A percentile compares a stretch with the other conserved stretches of the same genome.
Evolutionary conservation across 2,797 vertebrate species (phyloP).

Genomic region (Leuciscus waleckii): DNA sequence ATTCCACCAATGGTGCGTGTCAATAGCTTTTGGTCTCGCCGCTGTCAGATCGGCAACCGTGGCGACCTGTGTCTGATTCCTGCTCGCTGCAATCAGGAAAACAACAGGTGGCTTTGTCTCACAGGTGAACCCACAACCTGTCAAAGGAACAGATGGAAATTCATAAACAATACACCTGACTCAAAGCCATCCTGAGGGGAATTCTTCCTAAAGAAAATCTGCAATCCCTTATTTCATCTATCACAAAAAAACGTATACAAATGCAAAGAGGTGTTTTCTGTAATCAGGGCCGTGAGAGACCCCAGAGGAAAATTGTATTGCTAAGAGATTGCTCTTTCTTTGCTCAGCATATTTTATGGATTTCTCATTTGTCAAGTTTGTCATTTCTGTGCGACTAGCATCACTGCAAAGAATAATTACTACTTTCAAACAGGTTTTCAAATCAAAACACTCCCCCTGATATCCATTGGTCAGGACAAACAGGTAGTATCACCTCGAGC

Average conservation of each 20-base stretch:
- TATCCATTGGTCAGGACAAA: background rate
- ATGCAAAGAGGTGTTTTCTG: constrained; percentile 19
- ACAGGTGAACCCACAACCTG: constrained; percentile 51
- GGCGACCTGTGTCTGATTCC: constrained; percentile 53
- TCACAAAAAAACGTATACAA: background rate
- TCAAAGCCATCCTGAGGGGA: constrained; percentile 24
- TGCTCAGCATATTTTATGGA: background rate
- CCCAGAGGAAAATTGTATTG: background rate
- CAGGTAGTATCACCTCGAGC: background rate
- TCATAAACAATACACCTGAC: constrained; percentile 42
- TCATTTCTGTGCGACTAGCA: background rate
- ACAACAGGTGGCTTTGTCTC: constrained; percentile 61
- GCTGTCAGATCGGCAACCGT: constrained; percentile 53
- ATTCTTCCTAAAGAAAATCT: constrained; percentile 19
- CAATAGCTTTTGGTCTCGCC: constrained; percentile 56
- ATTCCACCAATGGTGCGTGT: constrained; percentile 47
- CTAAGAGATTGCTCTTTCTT: background rate
- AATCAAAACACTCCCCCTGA: background rate
- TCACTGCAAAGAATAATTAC: background rate
- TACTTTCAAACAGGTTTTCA: background rate
- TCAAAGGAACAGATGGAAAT: constrained; percentile 54
- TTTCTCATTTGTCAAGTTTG: background rate
- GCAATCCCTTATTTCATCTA: background rate
- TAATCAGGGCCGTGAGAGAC: background rate
- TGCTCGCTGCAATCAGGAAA: constrained; percentile 61